Conservation (phyloP, 2,888 invertebrate species). For the Physocephala rufipes region DNA sequence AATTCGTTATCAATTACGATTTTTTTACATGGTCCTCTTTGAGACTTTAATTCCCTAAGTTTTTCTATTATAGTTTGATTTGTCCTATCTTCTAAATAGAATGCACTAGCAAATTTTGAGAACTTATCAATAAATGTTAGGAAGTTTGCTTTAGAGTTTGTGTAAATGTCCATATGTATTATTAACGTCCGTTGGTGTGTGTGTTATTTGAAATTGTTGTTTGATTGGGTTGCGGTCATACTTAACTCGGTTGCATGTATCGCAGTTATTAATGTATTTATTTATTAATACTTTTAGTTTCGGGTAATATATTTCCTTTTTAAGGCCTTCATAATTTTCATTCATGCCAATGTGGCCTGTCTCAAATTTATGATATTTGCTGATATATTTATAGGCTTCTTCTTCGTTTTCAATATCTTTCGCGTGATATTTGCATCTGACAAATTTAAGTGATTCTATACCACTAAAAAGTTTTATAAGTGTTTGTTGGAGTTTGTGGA, state of each 20-base stretch:
- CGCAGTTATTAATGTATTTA: conserved; percentile 42
- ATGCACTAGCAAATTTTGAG: conserved; percentile 11
- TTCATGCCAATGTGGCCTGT: conserved; percentile 42
- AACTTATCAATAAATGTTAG: not conserved
- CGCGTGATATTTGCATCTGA: conserved; percentile 38
- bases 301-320: conserved; percentile 37
- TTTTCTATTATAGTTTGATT: conserved; percentile 15
- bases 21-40: conserved; percentile 27
- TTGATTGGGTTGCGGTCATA: conserved; percentile 37
- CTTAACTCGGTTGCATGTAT: conserved; percentile 34
- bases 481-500: conserved; percentile 37
- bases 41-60: conserved; percentile 23
- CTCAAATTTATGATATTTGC: conserved; percentile 42
- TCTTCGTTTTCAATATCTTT: conserved; percentile 39
- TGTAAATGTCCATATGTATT: conserved; percentile 5
- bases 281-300: conserved; percentile 38
- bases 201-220: conserved; percentile 2
- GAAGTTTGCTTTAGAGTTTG: conserved; percentile 11
- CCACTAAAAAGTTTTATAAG: conserved; percentile 39
- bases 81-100: conserved; percentile 12
- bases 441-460: conserved; percentile 39
- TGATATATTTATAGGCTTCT: conserved; percentile 40
- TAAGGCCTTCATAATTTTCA: conserved; percentile 41
- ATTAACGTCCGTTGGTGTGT: conserved; percentile 8
- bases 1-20: conserved; percentile 36